These are phyloP conservation scores for Onychomys leucogaster DNA, from an alignment of 2,797 vertebrate genomes.

Conservation along the genomic window DNA sequence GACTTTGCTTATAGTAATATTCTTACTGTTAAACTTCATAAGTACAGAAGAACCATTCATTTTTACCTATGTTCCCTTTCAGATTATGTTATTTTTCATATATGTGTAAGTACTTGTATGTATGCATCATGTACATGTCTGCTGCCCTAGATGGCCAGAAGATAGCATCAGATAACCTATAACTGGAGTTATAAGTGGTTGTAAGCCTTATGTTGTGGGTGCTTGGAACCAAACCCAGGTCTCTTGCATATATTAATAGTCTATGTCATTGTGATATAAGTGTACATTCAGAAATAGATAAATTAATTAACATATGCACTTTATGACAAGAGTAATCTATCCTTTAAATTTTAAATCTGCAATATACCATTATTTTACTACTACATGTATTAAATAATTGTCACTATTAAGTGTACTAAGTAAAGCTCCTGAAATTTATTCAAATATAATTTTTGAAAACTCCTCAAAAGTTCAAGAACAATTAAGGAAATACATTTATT, in stretches of 20 bases:
- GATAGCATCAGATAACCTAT: not conserved
- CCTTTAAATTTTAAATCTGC: not conserved
- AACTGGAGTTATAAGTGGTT: not conserved
- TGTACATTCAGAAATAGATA: not conserved
- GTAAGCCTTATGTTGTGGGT: not conserved
- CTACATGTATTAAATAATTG: not conserved
- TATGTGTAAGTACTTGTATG: not conserved
- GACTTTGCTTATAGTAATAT: slow-evolving; percentile 38
- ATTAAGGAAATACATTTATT: slow-evolving; percentile 10
- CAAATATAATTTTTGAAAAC: not conserved
- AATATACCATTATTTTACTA: not conserved
- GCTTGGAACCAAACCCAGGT: not conserved
- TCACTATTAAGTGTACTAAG: not conserved
- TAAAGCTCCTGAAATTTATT: not conserved
- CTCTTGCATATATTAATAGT: not conserved
- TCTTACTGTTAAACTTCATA: not conserved
- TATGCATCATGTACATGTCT: not conserved
- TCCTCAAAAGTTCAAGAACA: slow-evolving; percentile 29
- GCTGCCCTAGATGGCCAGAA: not conserved
- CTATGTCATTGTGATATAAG: not conserved
- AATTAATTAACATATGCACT: not conserved
- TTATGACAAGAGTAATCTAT: not conserved
- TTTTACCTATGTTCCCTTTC: not conserved
- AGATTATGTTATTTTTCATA: not conserved
- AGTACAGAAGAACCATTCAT: not conserved